phyloP scores from a whole-genome alignment of 2,113 vertebrate species.

The Epinephelus cyanopodus region DNA sequence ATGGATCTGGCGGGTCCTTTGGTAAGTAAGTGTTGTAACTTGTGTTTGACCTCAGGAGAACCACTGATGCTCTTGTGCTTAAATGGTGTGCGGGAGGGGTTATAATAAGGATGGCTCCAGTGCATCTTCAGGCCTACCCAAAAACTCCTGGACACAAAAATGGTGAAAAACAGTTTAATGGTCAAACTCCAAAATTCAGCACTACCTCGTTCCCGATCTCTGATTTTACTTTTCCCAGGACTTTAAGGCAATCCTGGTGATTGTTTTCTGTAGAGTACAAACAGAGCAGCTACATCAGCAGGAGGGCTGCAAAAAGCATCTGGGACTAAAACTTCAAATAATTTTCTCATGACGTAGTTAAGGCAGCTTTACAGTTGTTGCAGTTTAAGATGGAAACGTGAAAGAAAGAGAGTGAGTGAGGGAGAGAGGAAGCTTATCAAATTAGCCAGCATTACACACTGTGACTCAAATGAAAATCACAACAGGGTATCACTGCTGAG shows the following conservation, averaged over 20 bases:
- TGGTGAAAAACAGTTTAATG: no score
- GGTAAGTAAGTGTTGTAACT: no score
- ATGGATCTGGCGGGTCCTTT: no score
- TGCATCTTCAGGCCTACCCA: no score
- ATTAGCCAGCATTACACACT: constrained; percentile 69
- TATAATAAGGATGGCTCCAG: no score
- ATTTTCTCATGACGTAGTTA: constrained; percentile 35
- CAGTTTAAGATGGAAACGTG: constrained; percentile 30
- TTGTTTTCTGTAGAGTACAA: not conserved
- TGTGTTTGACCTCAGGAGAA: no score
- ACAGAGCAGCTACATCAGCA: not conserved
- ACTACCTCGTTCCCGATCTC: no score
- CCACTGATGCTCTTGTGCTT: no score
- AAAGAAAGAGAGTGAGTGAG: not conserved
- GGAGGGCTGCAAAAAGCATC: not conserved
- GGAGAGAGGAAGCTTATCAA: constrained; percentile 56
- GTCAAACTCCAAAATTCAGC: no score
- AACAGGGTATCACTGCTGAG: constrained; percentile 58
- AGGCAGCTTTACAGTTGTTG: not conserved
- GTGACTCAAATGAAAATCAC: constrained; percentile 76
- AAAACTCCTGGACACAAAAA: no score
- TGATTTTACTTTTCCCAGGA: no score
- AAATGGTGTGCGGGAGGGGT: no score
- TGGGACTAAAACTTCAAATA: not conserved
- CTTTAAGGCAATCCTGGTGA: not conserved